Percentiles rank a stretch among this genome's conserved stretches.
Conservation (phyloP, 1,140 invertebrate species). For the Bombus confusus region DNA sequence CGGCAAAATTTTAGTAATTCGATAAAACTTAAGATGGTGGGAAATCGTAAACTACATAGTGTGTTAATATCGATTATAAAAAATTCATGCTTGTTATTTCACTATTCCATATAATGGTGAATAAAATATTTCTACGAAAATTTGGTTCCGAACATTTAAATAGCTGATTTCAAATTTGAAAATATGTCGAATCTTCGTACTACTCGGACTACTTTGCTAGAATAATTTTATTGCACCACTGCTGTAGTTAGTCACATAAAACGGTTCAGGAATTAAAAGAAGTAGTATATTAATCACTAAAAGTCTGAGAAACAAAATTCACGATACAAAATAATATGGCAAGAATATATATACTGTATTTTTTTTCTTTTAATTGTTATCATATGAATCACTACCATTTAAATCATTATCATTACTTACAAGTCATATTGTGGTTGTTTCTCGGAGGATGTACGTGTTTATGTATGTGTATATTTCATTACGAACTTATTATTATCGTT, state of each 20-base stretch:
- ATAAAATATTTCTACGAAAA: not conserved
- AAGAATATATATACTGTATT: constrained; percentile 69
- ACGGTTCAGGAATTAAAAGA: constrained; percentile 10
- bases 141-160: not conserved
- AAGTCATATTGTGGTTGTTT: constrained; percentile 76
- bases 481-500: constrained; percentile 73
- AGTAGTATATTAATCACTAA: not conserved
- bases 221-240: constrained; percentile 15
- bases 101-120: not conserved
- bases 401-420: constrained; percentile 76
- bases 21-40: too few species aligned
- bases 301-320: constrained; percentile 30
- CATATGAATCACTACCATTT: constrained; percentile 74
- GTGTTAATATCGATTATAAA: not conserved
- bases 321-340: constrained; percentile 53
- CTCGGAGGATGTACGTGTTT: constrained; percentile 54
- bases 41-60: not conserved
- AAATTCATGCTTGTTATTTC: not conserved
- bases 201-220: not conserved
- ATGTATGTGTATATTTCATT: constrained; percentile 71
- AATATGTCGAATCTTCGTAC: not conserved
- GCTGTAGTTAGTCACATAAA: constrained; percentile 9
- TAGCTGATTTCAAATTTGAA: not conserved
- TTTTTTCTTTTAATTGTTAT: constrained; percentile 79
- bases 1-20: not conserved